A percentile compares a stretch with the other conserved stretches of the same genome.
phyloP scores from a whole-genome alignment of 92 coral and sea anemone genomes.

The Hydrozoanthus gracilis region DNA sequence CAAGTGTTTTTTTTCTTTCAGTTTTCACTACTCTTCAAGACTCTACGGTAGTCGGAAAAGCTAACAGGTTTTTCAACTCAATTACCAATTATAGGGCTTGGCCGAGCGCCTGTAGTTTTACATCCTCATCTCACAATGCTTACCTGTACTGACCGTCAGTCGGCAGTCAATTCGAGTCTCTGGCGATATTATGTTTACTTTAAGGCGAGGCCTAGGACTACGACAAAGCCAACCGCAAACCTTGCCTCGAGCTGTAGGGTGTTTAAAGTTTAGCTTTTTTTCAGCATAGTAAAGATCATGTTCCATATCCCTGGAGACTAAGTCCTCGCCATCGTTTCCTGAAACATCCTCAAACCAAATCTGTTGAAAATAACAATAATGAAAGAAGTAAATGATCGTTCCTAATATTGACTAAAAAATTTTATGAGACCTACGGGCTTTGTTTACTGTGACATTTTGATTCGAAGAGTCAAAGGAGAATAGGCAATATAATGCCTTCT shows the following conservation, averaged over 20 bases:
- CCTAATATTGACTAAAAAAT: background rate
- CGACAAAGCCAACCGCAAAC: slow-evolving; percentile 18
- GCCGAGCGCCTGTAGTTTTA: too few species aligned
- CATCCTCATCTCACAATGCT: too few species aligned
- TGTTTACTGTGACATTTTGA: background rate
- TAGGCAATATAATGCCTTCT: too few species aligned
- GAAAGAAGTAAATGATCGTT: background rate
- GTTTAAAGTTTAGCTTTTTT: background rate
- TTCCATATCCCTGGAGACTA: background rate
- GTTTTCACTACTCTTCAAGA: too few species aligned
- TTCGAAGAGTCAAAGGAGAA: too few species aligned
- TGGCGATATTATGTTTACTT: background rate
- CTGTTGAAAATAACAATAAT: background rate
- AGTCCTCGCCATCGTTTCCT: background rate
- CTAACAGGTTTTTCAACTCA: too few species aligned
- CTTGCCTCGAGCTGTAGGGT: background rate
- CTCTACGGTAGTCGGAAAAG: too few species aligned
- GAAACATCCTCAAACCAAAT: background rate
- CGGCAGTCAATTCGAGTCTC: slow-evolving; percentile 30
- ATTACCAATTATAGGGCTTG: too few species aligned
- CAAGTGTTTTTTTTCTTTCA: too few species aligned
- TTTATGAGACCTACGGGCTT: background rate
- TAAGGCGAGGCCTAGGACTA: slow-evolving; percentile 14
- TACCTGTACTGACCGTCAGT: slow-evolving; percentile 23
- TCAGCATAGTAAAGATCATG: slow-evolving; percentile 17